Conservation (phyloP, 2,113 vertebrate genomes). For the Oreotrochilus melanogaster region DNA sequence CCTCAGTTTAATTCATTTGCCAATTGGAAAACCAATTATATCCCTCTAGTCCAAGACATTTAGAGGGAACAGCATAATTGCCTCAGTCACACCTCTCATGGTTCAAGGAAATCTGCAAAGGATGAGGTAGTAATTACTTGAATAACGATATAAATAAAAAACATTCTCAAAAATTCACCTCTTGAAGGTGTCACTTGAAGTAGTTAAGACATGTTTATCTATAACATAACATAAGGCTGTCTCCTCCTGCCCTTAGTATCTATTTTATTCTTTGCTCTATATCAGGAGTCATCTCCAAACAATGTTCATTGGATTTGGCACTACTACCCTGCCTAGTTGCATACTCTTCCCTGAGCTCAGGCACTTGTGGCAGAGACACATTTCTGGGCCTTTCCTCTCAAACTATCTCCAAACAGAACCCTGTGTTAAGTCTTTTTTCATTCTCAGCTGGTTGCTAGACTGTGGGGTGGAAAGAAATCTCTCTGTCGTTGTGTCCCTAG, state of each 20-base stretch:
- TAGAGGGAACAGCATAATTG: neutral
- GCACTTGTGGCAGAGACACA: too few relatives aligned
- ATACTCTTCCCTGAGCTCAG: too few relatives aligned
- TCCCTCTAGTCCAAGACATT: neutral
- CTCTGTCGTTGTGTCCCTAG: accelerated
- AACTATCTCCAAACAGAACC: neutral
- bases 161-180: neutral
- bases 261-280: neutral
- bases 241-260: neutral
- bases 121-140: neutral
- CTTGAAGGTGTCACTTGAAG: neutral
- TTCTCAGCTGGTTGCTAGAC: neutral
- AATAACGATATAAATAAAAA: neutral
- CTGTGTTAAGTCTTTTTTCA: neutral
- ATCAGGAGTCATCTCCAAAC: neutral
- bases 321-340: too few relatives aligned
- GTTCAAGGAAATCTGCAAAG: neutral
- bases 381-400: neutral
- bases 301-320: neutral
- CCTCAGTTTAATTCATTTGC: neutral
- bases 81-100: neutral
- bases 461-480: neutral
- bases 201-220: neutral
- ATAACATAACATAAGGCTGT: neutral
- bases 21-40: neutral